Evolutionary conservation across 2,888 invertebrate species (phyloP).

Genomic region (Rhagium mordax): DNA sequence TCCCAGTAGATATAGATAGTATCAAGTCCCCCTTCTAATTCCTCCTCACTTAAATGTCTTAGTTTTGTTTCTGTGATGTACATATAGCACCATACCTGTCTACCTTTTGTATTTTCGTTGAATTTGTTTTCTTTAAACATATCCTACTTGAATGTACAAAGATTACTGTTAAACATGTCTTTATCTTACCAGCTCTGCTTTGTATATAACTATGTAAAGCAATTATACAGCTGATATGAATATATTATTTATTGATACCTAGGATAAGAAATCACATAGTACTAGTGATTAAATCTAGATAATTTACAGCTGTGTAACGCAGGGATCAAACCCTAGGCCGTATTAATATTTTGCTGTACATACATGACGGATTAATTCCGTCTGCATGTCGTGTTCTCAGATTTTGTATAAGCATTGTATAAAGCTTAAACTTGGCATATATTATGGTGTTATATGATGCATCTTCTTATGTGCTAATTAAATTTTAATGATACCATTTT

Average conservation of each 20-base stretch:
- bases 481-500: neutral
- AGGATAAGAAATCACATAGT: neutral
- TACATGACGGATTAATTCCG: neutral
- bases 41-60: conserved; percentile 34
- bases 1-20: conserved; percentile 44
- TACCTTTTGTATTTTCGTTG: neutral
- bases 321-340: neutral
- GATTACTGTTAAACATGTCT: neutral
- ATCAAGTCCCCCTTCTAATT: conserved; percentile 14
- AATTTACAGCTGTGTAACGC: neutral
- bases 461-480: neutral
- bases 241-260: neutral
- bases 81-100: conserved; percentile 28
- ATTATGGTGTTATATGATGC: conserved; percentile 26
- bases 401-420: neutral
- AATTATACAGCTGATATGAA: neutral
- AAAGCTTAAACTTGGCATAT: neutral
- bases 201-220: neutral
- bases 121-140: neutral
- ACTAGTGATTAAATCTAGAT: neutral
- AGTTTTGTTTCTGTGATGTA: conserved; percentile 14
- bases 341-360: neutral
- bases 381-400: conserved; percentile 2
- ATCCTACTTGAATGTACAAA: neutral
- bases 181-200: neutral